Evolutionary conservation across 2,113 vertebrate genomes (phyloP).

Genomic region (Hyaena hyaena): DNA sequence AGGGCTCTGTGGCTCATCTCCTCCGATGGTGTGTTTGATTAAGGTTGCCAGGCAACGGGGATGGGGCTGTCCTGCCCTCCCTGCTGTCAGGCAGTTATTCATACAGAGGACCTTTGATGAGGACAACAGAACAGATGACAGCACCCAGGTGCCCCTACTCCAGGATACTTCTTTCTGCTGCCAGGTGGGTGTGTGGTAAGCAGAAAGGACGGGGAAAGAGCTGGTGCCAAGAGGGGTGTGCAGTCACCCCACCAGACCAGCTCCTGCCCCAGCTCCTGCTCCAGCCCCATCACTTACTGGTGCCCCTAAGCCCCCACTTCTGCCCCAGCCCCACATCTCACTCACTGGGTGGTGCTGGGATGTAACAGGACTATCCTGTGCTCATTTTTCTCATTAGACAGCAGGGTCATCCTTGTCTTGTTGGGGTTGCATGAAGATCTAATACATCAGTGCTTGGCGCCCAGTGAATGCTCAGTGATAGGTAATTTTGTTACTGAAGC

Average conservation of each 20-base stretch:
- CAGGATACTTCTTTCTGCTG: background rate
- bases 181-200: background rate
- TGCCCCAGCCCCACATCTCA: background rate
- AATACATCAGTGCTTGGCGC: background rate
- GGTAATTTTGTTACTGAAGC: background rate
- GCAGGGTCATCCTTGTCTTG: background rate
- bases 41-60: conserved; percentile 46
- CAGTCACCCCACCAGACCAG: background rate
- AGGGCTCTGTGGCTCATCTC: background rate
- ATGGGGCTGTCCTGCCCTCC: background rate
- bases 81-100: background rate
- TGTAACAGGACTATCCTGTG: background rate
- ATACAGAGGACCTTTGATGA: background rate
- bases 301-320: background rate
- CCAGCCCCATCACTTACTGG: background rate
- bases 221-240: background rate
- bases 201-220: background rate
- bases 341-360: background rate
- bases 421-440: background rate
- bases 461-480: background rate
- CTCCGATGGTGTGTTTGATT: background rate
- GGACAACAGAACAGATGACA: background rate
- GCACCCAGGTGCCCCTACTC: background rate
- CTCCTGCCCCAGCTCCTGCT: background rate
- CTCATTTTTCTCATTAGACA: background rate